Evolutionary conservation across 2,888 invertebrate genomes (phyloP).

Genomic region (Achlya flavicornis): DNA sequence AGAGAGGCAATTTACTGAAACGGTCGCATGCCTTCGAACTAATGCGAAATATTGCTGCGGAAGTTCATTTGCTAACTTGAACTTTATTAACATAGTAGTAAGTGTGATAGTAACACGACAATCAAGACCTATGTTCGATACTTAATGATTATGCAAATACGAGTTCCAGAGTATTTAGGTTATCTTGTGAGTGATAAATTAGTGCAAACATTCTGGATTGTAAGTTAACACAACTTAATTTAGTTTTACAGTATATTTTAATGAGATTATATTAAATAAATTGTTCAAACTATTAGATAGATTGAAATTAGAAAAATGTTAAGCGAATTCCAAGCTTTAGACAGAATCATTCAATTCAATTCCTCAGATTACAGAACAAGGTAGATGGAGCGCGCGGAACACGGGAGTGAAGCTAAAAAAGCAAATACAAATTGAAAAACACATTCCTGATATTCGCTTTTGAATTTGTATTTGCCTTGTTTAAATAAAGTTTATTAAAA

Average conservation of each 20-base stretch:
- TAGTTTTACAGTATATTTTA: background rate
- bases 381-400: no score
- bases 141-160: conserved; percentile 67
- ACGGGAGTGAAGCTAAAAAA: no score
- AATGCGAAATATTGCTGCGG: conserved; percentile 63
- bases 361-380: no score
- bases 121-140: conserved; percentile 45
- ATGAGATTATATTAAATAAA: no score
- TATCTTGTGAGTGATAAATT: conserved; percentile 52
- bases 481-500: no score
- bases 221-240: background rate
- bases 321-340: no score
- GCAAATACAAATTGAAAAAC: no score
- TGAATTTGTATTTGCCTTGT: no score
- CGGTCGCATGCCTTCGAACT: conserved; percentile 64
- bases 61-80: conserved; percentile 41
- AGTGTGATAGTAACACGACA: conserved; percentile 21
- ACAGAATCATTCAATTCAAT: no score
- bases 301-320: no score
- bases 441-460: no score
- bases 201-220: conserved; percentile 7
- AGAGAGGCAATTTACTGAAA: conserved; percentile 75
- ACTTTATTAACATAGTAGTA: conserved; percentile 37
- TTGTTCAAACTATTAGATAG: no score
- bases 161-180: conserved; percentile 56